Evolutionary conservation across 2,888 invertebrate genomes (phyloP), one percentile per base, ranked within the genome.

Genomic region (Ophonus ardosiacus): DNA sequence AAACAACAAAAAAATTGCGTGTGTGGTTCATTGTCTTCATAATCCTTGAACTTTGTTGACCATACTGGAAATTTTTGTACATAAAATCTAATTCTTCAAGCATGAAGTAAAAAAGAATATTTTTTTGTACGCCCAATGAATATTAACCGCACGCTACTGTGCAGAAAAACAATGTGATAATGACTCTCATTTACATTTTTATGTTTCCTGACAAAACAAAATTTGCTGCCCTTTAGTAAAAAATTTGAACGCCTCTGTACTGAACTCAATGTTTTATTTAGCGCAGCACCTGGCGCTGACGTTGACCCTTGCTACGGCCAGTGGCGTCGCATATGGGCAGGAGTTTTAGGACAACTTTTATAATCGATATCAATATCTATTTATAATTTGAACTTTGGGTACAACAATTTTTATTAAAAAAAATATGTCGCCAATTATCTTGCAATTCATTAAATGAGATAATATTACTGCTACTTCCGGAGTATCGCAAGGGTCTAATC

Each of bases 31-130:
- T 15, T 15, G 68, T 68, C 68, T 68, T 15, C 3, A 15, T 61
- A 7, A 68, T 24, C 68, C 68, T 68, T 68, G 68, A 68, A 68
- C 68, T 68, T 68, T 38, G 68, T 31, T 15, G 68, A 31, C 63
- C 63, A 63, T 68, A 38, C 63, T 63, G 68, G 38, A 68, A 68
- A 68, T 5, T 24, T 68, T 68, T 15, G 6, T 21, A 31, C 31
- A 31, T 38, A 24, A 68, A 61, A 63, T 21, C 8, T 13, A 63
- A 63, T 63, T 63, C 21, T 63, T 13, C 63, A 24, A 24, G 63
- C 59, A 17, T 8, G 17, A 61, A 61, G 15, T 61, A 17, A 61
- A 17, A 61, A 61, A 56, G 6, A 56, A 63, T 68, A 7, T 38
- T 31, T 68, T 10, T 31, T 38, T 63, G 24, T 63, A 7, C 15